Base-by-base conservation (phyloP, 2,113 vertebrate species). In the Larimichthys crocea region DNA sequence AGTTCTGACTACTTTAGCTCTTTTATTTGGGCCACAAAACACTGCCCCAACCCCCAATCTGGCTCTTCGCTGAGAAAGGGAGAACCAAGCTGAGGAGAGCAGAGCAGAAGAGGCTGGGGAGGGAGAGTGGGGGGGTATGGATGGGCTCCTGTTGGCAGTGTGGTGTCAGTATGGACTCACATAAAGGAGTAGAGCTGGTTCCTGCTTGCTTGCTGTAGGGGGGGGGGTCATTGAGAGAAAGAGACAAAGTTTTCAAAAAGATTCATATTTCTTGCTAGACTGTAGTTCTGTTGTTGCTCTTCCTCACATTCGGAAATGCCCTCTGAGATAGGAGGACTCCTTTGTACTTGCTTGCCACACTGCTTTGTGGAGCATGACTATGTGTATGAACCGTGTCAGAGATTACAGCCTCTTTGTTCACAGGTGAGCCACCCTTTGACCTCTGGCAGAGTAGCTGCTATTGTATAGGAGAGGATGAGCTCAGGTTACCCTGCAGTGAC, bases 11-110 rank as follows among this genome's bases (percentile, higher is more conserved):
- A 94, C 94, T 95, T 95, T 94, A 92, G 94, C 88, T 94, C 95
- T 94, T 96, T 96, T 95, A 96, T 95, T 94, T 95, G 93, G 93
- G 85, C 92, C 94, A 94, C 94, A 95, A 95, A 95, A 94, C 90
- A 87, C 86, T 90, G 35, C 80, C 93, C 94, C 94, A 88, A 88
- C 93, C 93, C 95, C 95, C 93, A 93, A 94, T 90, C 91, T 94
- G 91, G 90, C 91, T 95, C 86, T 93, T 93, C 92, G 92, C 92
- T 94, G 90, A 92, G 93, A 94, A 94, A 88, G 89, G 69, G 88
- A 89, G 89, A 91, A 86, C 83, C 86, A 90, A 87, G 78, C 77
- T 79, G 87, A 83, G 88, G 83, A 85, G 87, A 91, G 86, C 76
- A 35, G 74, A 79, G 82, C 70, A 82, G 81, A 86, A 62, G 84